phyloP scores from a whole-genome alignment of 53 echinoderm and acorn worm species.

The Holothuria leucospilota region DNA sequence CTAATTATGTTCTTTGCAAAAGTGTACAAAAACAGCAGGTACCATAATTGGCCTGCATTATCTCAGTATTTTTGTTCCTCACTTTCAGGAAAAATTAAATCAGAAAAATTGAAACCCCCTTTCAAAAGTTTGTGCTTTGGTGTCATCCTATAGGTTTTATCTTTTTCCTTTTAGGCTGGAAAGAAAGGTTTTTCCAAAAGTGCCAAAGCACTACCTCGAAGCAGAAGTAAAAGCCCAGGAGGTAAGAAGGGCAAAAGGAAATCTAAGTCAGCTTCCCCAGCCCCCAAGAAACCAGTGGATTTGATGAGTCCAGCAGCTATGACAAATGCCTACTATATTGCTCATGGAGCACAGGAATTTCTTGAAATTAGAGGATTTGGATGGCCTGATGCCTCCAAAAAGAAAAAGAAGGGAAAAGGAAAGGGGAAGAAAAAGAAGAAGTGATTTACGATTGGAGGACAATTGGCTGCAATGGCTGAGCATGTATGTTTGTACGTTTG shows the following conservation, averaged over 20 bases:
- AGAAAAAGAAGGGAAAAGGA: conserved; percentile 81
- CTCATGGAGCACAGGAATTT: conserved; percentile 89
- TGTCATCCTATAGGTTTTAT: no score
- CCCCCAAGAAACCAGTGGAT: conserved; percentile 86
- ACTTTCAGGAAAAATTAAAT: no score
- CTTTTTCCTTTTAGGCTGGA: conserved; percentile 62
- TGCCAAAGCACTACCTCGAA: conserved; percentile 92
- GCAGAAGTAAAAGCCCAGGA: conserved; percentile 80
- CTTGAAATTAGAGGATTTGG: conserved; percentile 92
- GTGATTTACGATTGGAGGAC: background rate
- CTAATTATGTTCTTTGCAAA: no score
- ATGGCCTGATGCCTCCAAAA: conserved; percentile 94
- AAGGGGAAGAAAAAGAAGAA: conserved; percentile 90
- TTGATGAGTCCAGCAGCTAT: conserved; percentile 95
- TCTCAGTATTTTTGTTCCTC: no score
- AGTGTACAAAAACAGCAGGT: no score
- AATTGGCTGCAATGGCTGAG: no score
- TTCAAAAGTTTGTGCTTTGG: no score
- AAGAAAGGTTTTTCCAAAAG: conserved; percentile 91
- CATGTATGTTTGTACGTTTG: background rate
- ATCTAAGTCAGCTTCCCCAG: conserved; percentile 81
- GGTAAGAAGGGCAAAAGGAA: conserved; percentile 85
- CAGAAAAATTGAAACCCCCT: no score
- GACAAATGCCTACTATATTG: conserved; percentile 98
- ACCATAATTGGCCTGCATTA: no score